These are phyloP conservation scores for Holothuria glaberrima DNA, from an alignment of 35 echinoderm and acorn worm genomes.

Conservation along the genomic window DNA sequence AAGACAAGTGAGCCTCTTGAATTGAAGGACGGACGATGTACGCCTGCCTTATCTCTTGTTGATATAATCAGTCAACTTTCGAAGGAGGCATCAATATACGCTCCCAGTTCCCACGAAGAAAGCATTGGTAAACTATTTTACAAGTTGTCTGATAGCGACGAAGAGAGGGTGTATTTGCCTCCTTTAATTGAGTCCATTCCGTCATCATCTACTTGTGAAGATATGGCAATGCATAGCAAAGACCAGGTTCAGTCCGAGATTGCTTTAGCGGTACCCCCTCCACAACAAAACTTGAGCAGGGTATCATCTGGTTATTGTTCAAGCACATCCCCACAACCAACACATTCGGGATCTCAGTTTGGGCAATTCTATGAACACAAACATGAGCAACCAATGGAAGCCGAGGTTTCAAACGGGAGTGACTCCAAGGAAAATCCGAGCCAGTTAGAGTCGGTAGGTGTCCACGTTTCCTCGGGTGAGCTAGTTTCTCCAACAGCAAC, in stretches of 20 bases:
- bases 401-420: too few relatives aligned
- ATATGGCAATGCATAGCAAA: not conserved
- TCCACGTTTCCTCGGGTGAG: too few relatives aligned
- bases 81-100: conserved; percentile 14
- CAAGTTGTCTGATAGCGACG: conserved; percentile 29
- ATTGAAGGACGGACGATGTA: not conserved
- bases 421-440: too few relatives aligned
- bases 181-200: conserved; percentile 40
- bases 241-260: conserved; percentile 10
- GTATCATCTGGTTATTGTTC: conserved; percentile 56
- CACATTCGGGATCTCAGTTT: too few relatives aligned
- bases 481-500: too few relatives aligned
- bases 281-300: conserved; percentile 16
- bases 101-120: conserved; percentile 22
- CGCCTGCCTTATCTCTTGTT: not conserved
- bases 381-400: too few relatives aligned
- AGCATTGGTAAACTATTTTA: conserved; percentile 13
- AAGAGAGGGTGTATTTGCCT: conserved; percentile 24
- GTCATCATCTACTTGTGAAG: not conserved
- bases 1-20: too few relatives aligned
- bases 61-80: not conserved
- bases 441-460: too few relatives aligned
- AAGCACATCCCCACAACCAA: not conserved
- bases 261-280: conserved; percentile 22
- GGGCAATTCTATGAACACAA: too few relatives aligned